Conservation (phyloP, 1,140 invertebrate species). For the Latrodectus geometricus region DNA sequence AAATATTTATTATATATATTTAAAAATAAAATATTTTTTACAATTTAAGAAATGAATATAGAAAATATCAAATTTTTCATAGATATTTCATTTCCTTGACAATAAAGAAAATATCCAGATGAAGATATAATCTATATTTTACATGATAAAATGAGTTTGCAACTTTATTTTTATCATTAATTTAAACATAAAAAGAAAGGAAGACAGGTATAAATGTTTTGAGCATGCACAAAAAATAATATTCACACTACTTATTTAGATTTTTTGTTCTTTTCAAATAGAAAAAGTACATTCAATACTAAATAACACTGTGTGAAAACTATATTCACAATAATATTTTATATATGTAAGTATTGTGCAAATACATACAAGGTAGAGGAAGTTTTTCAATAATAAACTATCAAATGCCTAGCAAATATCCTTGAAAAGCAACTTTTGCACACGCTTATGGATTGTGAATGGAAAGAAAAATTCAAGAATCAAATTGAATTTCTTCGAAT, state of each 20-base stretch:
- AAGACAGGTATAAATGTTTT: background rate
- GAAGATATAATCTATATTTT: too few species aligned
- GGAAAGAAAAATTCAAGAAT: constrained; percentile 46
- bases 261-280: background rate
- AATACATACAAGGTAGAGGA: constrained; percentile 43
- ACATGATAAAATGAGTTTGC: too few species aligned
- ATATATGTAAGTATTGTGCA: constrained; percentile 42
- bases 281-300: background rate
- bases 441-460: background rate
- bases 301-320: constrained; percentile 20
- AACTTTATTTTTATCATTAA: background rate
- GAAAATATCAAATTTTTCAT: too few species aligned
- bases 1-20: too few species aligned
- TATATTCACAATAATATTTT: constrained; percentile 4
- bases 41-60: too few species aligned
- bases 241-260: background rate
- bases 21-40: too few species aligned
- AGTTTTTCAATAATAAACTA: constrained; percentile 34
- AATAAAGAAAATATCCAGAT: too few species aligned
- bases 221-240: background rate
- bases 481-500: constrained; percentile 60
- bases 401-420: constrained; percentile 30
- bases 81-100: too few species aligned
- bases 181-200: background rate
- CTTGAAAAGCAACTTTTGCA: constrained; percentile 28